Conservation (phyloP, 2,797 vertebrate genomes). For the Hoplostethus mediterraneus region DNA sequence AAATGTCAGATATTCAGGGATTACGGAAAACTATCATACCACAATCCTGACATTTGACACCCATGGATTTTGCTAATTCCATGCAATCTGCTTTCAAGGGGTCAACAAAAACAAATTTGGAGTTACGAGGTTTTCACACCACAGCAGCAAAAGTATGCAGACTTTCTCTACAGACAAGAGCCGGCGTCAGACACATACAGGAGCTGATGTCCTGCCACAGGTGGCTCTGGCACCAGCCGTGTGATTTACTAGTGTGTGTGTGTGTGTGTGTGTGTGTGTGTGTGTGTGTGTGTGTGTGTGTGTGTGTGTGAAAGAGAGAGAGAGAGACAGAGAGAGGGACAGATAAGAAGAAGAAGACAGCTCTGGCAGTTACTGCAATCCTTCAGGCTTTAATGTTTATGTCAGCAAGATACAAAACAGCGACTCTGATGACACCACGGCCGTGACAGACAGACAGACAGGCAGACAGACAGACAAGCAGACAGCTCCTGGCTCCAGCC, state of each 20-base stretch:
- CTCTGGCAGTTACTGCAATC: constrained; percentile 1
- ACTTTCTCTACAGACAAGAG: not conserved
- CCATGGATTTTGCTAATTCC: not conserved
- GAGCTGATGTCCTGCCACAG: constrained; percentile 46
- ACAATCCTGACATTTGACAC: not conserved
- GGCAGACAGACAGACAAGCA: not conserved
- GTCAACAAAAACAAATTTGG: not conserved
- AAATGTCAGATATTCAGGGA: not conserved
- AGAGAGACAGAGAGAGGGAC: not conserved
- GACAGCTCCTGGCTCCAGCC: not conserved
- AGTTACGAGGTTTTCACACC: not conserved
- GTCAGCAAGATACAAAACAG: constrained; percentile 23
- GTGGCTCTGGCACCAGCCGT: constrained; percentile 31
- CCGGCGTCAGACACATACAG: not conserved
- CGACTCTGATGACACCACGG: constrained; percentile 14
- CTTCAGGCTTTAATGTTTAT: constrained; percentile 8
- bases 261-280: not conserved
- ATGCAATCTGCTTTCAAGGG: not conserved
- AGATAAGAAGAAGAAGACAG: constrained; percentile 13
- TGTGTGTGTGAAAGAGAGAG: not conserved
- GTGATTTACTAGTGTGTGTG: constrained; percentile 16
- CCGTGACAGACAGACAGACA: not conserved
- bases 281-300: not conserved
- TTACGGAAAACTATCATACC: not conserved
- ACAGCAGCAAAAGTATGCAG: not conserved